phyloP scores from a whole-genome alignment of 2,113 vertebrate genomes.

The Euleptes europaea region DNA sequence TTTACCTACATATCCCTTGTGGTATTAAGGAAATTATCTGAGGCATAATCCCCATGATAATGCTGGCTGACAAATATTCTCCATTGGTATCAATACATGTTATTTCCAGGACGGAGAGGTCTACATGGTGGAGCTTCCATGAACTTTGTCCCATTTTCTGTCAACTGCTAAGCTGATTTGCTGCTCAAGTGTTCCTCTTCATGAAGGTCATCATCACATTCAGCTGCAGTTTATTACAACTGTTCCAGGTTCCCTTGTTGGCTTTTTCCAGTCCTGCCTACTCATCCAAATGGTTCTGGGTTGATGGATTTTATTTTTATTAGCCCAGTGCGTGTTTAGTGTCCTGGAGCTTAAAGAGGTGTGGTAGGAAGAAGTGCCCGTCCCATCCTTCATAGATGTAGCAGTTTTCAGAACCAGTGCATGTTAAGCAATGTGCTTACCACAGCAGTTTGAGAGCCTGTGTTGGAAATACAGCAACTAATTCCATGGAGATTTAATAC shows the following conservation, averaged over 20 bases:
- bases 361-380: background rate
- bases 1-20: no score
- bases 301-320: background rate
- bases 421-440: conserved; percentile 25
- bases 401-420: background rate
- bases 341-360: background rate
- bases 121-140: background rate
- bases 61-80: background rate
- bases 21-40: no score
- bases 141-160: background rate
- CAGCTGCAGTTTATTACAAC: background rate
- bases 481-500: background rate
- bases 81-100: background rate
- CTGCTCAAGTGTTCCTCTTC: background rate
- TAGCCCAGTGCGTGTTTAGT: background rate
- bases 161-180: background rate
- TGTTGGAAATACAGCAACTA: conserved; percentile 6
- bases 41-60: background rate
- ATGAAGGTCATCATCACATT: background rate
- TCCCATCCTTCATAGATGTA: background rate
- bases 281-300: background rate
- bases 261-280: background rate
- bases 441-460: conserved; percentile 6
- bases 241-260: background rate
- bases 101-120: background rate